Evolutionary conservation across 2,113 vertebrate species (phyloP), one percentile per base, ranked within the genome.

Genomic region (Etheostoma spectabile): DNA sequence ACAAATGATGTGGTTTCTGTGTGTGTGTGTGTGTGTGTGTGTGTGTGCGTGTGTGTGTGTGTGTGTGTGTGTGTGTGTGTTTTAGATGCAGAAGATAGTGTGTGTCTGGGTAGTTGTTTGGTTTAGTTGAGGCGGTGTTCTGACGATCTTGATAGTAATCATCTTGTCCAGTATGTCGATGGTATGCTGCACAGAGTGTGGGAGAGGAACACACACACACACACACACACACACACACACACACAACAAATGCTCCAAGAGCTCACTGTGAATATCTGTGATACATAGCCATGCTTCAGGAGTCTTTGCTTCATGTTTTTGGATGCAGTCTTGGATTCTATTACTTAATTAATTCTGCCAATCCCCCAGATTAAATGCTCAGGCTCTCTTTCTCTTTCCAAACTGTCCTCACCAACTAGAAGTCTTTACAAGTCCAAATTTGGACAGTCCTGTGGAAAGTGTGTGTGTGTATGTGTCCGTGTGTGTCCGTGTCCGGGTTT

Each of bases 41-140:
- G 74, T 74, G 62, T 48, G 52, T 62, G 42, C 71, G 61, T 80
- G 74, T 69, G 68, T 81, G 48, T 79, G 79, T 77, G 83, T 86
- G 80, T 75, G 69, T 66, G 38, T 80, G 60, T 51, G 59, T 65
- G 49, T 59, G 69, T 53, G 68, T 57, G 86, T 89, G 69, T 80
- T 55, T 85, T 81, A 89, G 92, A 93, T 93, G 77, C 53, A 55
- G 72, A 21, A 90, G 92, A 91, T 91, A 88, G 61, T 84, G 78
- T 68, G 76, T 88, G 90, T 90, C 88, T 91, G 82, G 70, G 61
- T 72, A 48, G 79, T 67, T 91, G 80, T 89, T 91, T 91, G 89
- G 77, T 89, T 90, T 87, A 83, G 83, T 82, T 57, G 78, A 80
- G 83, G 79, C 77, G 45, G 74, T 92, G 91, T 91, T 88, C 82